A percentile compares a stretch with the other conserved stretches of the same genome.
Conservation (phyloP, 2,113 vertebrate genomes). For the Xiphophorus maculatus region DNA sequence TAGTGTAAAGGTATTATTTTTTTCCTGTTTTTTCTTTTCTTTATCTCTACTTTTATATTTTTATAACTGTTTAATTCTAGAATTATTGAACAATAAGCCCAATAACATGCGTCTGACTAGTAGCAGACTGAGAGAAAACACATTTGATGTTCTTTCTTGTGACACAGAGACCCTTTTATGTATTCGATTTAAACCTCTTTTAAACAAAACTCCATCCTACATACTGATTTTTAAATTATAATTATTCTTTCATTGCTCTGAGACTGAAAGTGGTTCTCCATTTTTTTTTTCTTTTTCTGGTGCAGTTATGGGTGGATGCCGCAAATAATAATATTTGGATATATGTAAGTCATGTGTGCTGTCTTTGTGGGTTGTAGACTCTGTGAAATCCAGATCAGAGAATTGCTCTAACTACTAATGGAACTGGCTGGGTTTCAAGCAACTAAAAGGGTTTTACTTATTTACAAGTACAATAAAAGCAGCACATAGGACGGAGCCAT, state of each 20-base stretch:
- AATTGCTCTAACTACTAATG: constrained; percentile 26
- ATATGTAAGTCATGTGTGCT: constrained; percentile 46
- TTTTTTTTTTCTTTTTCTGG: constrained; percentile 32
- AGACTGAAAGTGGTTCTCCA: constrained; percentile 36
- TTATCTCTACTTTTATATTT: not conserved
- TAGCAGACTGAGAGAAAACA: not conserved
- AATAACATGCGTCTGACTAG: not conserved
- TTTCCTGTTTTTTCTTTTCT: too few species aligned
- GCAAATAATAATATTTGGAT: constrained; percentile 58
- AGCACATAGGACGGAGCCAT: not conserved
- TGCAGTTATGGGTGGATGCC: constrained; percentile 13
- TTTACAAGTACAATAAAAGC: not conserved
- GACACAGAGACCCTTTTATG: not conserved
- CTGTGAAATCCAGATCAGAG: constrained; percentile 63
- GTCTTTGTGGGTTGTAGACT: constrained; percentile 34
- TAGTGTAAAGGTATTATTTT: not conserved
- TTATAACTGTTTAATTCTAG: not conserved
- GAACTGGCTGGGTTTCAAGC: constrained; percentile 25
- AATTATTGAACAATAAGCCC: not conserved
- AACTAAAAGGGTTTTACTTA: constrained; percentile 28
- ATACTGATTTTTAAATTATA: not conserved
- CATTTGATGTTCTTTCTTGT: too few species aligned
- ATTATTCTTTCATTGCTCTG: not conserved
- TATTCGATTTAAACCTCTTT: not conserved
- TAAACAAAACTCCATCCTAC: too few species aligned